Percentiles rank a stretch among this genome's conserved stretches.
Evolutionary conservation across 2,797 vertebrate genomes (phyloP).

Genomic region (Neosilurus hyrtlii): DNA sequence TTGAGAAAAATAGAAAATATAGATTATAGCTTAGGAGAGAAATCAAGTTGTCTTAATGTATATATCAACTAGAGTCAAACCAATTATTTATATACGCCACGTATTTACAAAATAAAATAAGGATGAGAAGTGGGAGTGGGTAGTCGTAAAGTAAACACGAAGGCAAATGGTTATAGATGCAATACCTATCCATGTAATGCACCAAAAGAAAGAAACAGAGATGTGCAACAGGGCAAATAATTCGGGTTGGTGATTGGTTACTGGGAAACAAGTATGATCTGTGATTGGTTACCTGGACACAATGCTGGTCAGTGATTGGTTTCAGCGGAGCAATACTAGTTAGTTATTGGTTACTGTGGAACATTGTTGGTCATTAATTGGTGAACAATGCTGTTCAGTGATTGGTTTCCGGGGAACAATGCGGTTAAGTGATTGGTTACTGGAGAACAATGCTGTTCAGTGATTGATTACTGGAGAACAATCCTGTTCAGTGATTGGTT

Average conservation of each 20-base stretch:
- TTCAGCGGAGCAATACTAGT: background rate
- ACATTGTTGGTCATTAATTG: background rate
- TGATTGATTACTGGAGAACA: no score
- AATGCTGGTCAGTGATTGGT: background rate
- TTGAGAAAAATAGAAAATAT: no score
- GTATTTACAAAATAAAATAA: background rate
- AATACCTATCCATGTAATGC: background rate
- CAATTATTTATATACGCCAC: no score
- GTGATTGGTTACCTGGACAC: background rate
- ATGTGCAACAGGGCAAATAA: background rate
- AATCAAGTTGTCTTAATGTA: background rate
- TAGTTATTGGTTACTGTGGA: background rate
- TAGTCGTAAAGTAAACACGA: background rate
- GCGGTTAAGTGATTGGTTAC: background rate
- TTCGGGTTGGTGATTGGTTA: background rate
- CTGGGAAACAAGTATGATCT: background rate
- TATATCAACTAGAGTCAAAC: background rate
- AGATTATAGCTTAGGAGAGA: background rate
- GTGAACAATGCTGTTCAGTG: background rate
- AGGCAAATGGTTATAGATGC: background rate
- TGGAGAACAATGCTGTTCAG: no score
- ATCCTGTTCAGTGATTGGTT: background rate
- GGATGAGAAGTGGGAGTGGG: background rate
- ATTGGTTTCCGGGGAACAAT: background rate
- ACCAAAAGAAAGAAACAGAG: background rate